Evolutionary conservation across 2,888 invertebrate species (phyloP).

Genomic region (Cryptocheilus praepositus): DNA sequence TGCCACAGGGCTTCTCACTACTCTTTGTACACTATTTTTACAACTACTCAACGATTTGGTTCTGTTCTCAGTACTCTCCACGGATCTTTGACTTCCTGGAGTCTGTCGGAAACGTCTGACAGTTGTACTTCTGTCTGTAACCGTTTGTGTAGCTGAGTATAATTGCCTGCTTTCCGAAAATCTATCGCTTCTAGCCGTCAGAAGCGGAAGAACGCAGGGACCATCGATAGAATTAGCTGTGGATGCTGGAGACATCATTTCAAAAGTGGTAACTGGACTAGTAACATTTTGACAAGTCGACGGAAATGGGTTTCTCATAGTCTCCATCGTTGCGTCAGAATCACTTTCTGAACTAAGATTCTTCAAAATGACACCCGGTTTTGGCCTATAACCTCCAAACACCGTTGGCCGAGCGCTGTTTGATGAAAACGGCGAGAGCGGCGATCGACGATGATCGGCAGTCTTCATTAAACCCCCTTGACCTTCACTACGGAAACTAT

Average conservation of each 20-base stretch:
- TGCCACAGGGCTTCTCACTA: no score
- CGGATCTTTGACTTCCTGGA: no score
- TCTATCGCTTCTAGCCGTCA: conserved; percentile 16
- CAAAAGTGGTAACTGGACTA: background rate
- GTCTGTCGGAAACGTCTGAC: no score
- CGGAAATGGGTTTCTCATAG: no score
- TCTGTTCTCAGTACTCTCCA: no score
- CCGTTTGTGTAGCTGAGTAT: no score
- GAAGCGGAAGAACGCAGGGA: conserved; percentile 18
- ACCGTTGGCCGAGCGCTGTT: conserved; percentile 22
- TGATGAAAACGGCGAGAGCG: conserved; percentile 19
- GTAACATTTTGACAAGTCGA: no score
- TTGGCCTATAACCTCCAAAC: conserved; percentile 43
- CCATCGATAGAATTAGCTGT: background rate
- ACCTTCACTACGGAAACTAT: conserved; percentile 1
- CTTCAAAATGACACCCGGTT: conserved; percentile 38
- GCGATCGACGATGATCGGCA: conserved; percentile 2
- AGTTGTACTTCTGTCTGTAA: no score
- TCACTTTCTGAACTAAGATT: conserved; percentile 58
- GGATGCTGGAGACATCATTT: conserved; percentile 14
- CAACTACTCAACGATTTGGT: no score
- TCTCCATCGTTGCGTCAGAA: conserved; percentile 33
- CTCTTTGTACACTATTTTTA: no score
- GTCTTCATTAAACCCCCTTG: conserved; percentile 1
- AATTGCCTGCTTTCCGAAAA: no score